Evolutionary conservation across 2,113 vertebrate genomes (phyloP), one percentile per base, ranked within the genome.

Genomic region (Speoplatyrhinus poulsoni): DNA sequence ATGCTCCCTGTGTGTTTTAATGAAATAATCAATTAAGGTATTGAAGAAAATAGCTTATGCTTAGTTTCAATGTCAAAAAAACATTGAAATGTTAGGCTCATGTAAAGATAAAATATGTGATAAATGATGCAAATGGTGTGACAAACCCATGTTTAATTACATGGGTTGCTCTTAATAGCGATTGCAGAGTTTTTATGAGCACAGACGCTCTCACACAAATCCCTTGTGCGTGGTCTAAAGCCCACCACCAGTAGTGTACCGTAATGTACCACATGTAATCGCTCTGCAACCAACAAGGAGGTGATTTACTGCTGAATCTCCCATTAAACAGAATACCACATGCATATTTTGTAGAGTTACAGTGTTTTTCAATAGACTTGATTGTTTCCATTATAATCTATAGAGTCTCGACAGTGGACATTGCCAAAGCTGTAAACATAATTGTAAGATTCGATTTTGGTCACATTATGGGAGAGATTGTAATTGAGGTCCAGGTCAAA

Each of bases 71-170:
- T 26, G 9, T 3, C 9, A 55, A 15, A 16, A 15, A 54, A 54
- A 16, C 36, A 5, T 3, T 54, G 26, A n/a, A 54, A 1, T 1
- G 52, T 50, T 50, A 13, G 49, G 11, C 13, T 50, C 49, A 50
- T 50, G 10, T 12, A 11, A 50, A 50, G 3, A 13, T 12, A 13
- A 50, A 54, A 54, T 6, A 54, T n/a, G 12, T 16, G n/a, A 54
- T n/a, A 4, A 41, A 41, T 5, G 52, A 50, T 50, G 49, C 49
- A 50, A 13, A 50, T 62, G 6, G 1, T 19, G 9, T 7, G 46
- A 62, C 59, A 69, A 76, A 67, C 19, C 15, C 49, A 36, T 6
- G 11, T 54, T 55, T 12, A 10, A 3, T 60, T 46, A 19, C 3
- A n/a, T n/a, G n/a, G n/a, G n/a, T 10, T 60, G 8, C 49, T 11